phyloP scores from a whole-genome alignment of 1,140 invertebrate genomes.

The Calosoma granatense region DNA sequence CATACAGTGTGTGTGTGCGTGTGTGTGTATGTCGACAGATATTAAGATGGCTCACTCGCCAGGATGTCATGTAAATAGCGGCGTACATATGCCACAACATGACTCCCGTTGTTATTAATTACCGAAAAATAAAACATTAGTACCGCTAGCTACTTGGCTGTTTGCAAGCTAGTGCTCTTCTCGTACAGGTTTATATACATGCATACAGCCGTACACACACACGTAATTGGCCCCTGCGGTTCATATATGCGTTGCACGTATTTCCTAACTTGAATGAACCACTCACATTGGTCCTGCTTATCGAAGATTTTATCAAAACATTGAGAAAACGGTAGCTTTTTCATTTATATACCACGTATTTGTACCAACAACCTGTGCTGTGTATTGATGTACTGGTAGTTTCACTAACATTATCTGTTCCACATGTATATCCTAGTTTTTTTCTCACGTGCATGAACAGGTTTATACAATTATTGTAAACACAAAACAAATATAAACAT shows the following conservation, averaged over 20 bases:
- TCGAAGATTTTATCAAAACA: neutral
- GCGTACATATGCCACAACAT: neutral
- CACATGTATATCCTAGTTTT: too few relatives aligned
- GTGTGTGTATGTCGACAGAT: neutral
- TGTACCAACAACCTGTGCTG: neutral
- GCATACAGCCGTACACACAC: neutral
- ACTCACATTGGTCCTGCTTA: neutral
- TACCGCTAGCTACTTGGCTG: too few relatives aligned
- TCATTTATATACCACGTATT: neutral
- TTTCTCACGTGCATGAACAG: too few relatives aligned
- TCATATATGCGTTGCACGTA: neutral
- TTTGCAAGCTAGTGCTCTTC: too few relatives aligned
- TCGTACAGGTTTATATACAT: too few relatives aligned
- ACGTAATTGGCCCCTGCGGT: neutral
- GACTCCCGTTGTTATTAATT: neutral
- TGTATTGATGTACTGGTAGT: too few relatives aligned
- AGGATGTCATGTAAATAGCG: neutral
- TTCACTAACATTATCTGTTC: too few relatives aligned
- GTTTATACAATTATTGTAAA: too few relatives aligned
- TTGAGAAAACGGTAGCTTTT: neutral
- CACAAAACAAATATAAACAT: too few relatives aligned
- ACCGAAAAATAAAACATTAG: neutral
- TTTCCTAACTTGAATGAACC: neutral
- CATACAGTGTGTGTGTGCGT: too few relatives aligned
- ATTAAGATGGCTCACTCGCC: too few relatives aligned